These are phyloP conservation scores for Drosophila kokeensis DNA, from an alignment of 2,888 invertebrate species.

Conservation along the genomic window DNA sequence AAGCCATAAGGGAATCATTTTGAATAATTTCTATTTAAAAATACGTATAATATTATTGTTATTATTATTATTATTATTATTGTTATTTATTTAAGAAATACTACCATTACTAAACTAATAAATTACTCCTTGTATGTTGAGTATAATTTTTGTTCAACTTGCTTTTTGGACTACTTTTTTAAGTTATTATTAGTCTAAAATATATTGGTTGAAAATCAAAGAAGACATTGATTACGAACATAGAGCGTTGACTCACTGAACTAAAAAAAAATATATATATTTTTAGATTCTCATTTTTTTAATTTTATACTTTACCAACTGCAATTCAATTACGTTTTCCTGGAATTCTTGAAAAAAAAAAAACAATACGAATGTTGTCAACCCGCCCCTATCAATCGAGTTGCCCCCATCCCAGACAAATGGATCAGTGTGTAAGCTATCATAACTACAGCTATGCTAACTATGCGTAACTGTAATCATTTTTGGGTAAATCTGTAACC, in stretches of 20 bases:
- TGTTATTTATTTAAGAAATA: background rate
- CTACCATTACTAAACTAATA: background rate
- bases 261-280: background rate
- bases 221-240: background rate
- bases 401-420: slow-evolving; percentile 23
- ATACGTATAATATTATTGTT: background rate
- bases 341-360: background rate
- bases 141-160: background rate
- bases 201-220: background rate
- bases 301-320: background rate
- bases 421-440: slow-evolving; percentile 23
- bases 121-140: background rate
- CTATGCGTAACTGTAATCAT: slow-evolving; percentile 49
- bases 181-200: background rate
- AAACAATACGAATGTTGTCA: background rate
- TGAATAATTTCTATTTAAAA: too few species aligned
- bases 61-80: background rate
- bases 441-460: slow-evolving; percentile 40
- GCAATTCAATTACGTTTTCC: background rate
- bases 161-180: background rate
- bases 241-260: background rate
- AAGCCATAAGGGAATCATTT: background rate
- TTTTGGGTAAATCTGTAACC: slow-evolving; percentile 35
- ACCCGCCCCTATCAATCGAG: slow-evolving; percentile 40
- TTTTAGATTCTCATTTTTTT: too few species aligned